These are phyloP conservation scores for Ceramica pisi DNA, from an alignment of 2,888 invertebrate genomes.

Conservation along the genomic window DNA sequence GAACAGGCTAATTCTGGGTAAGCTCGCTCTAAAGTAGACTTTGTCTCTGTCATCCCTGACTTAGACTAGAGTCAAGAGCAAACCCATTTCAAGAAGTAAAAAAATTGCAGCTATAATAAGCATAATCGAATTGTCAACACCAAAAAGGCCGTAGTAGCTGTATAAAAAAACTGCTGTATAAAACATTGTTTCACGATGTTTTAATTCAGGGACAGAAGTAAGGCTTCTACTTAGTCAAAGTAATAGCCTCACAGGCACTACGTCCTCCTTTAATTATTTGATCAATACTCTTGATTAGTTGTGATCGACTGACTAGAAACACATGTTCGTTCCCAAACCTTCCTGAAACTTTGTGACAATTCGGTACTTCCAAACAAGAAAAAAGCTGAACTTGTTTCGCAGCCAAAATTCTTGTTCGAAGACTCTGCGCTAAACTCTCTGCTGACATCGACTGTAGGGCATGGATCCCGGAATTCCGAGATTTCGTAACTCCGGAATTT, in stretches of 20 bases:
- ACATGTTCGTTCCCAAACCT: conserved; percentile 15
- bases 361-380: too few species aligned
- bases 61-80: too few species aligned
- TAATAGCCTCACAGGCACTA: not conserved
- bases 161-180: not conserved
- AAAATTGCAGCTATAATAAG: too few species aligned
- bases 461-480: too few species aligned
- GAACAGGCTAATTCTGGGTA: too few species aligned
- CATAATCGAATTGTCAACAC: too few species aligned
- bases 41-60: too few species aligned
- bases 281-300: conserved; percentile 29
- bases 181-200: not conserved
- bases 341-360: not conserved
- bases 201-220: not conserved
- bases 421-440: not conserved
- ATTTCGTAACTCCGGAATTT: too few species aligned
- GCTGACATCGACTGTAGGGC: not conserved
- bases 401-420: not conserved
- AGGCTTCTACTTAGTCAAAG: not conserved
- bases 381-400: too few species aligned
- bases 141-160: too few species aligned
- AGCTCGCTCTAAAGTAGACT: too few species aligned
- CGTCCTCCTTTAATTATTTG: not conserved
- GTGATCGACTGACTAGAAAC: not conserved
- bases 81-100: too few species aligned